Conservation (phyloP, 2,888 invertebrate genomes). For the Scrobipalpa costella region DNA sequence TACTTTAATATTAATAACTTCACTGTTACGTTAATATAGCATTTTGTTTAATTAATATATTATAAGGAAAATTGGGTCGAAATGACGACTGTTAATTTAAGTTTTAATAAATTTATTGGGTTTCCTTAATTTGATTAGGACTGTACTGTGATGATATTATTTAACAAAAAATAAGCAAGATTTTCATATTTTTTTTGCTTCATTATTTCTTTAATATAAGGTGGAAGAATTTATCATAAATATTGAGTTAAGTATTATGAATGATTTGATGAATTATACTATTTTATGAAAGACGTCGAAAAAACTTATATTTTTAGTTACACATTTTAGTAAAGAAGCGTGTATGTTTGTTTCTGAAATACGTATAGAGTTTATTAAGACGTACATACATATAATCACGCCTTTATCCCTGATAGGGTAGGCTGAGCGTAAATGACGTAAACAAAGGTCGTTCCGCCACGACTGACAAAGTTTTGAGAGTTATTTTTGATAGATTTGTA, state of each 20-base stretch:
- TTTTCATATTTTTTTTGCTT: neutral
- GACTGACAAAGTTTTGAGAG: too few relatives aligned
- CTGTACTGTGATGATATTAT: slow-evolving; percentile 4
- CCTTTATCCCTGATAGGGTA: too few relatives aligned
- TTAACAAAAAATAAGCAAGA: neutral
- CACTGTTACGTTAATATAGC: neutral
- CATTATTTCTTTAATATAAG: neutral
- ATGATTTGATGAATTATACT: too few relatives aligned
- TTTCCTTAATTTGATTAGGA: slow-evolving; percentile 6
- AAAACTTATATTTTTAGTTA: too few relatives aligned
- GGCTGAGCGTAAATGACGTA: too few relatives aligned
- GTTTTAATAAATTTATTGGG: neutral
- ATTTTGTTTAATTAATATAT: slow-evolving; percentile 7
- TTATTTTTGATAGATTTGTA: too few relatives aligned
- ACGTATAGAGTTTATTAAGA: too few relatives aligned
- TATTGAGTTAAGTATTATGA: neutral
- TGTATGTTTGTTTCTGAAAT: too few relatives aligned
- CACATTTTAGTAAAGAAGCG: too few relatives aligned
- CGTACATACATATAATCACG: too few relatives aligned
- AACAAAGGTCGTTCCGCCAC: too few relatives aligned
- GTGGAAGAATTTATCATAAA: neutral
- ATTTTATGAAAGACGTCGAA: too few relatives aligned
- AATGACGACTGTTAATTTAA: neutral
- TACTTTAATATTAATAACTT: neutral
- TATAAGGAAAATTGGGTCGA: neutral